Evolutionary conservation across 2,888 invertebrate genomes (phyloP).

Genomic region (Ormyrus labotus): DNA sequence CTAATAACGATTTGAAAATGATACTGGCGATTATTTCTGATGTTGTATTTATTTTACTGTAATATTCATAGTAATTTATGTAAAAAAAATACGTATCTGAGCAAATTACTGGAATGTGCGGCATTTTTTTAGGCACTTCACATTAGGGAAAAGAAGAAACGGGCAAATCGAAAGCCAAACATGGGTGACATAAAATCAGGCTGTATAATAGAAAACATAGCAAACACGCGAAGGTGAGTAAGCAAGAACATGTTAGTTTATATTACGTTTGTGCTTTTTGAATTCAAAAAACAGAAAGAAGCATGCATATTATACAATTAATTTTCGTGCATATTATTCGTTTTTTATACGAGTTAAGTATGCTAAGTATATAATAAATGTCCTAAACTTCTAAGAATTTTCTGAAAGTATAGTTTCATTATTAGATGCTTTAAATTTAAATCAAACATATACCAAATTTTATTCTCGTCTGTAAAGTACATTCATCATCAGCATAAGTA

Average conservation of each 20-base stretch:
- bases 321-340: no score
- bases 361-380: no score
- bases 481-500: no score
- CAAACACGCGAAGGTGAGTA: constrained; percentile 82
- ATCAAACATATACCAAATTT: no score
- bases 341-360: no score
- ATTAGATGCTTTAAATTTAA: no score
- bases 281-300: background rate
- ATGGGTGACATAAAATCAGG: constrained; percentile 84
- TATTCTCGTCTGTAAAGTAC: no score
- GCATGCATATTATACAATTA: no score
- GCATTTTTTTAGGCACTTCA: constrained; percentile 84
- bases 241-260: constrained; percentile 2
- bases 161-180: constrained; percentile 88
- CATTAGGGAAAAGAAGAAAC: constrained; percentile 88
- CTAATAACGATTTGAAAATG: no score
- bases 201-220: constrained; percentile 93
- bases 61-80: background rate
- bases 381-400: no score
- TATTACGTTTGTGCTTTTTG: background rate
- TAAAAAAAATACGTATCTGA: background rate
- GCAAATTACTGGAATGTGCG: background rate
- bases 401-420: no score
- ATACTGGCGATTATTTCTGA: no score
- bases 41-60: background rate